Evolutionary conservation across 2,888 invertebrate genomes (phyloP), one percentile per base, ranked within the genome.

Genomic region (Amiota communis): DNA sequence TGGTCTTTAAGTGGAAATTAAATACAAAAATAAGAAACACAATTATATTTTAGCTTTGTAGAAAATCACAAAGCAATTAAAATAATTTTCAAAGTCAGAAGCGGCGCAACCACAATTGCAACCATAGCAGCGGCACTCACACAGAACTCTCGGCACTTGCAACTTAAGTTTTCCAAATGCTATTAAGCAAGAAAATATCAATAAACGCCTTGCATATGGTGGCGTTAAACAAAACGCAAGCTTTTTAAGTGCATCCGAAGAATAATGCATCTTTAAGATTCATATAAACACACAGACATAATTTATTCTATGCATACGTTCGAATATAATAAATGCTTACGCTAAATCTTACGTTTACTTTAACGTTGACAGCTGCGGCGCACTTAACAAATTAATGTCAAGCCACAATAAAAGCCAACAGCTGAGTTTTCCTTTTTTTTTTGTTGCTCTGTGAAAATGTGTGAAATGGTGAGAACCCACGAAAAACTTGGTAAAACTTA

Each of bases 321-420:
- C 36, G 36, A 36, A 6, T 36, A 36, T 36, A 36, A 36, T 36
- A 36, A 2, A 36, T 36, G 36, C 8, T 36, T 36, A 36, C 6
- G 36, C 36, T 36, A 36, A 36, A 36, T 36, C 65, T 67, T 67
- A 17, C 53, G 13, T 51, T 68, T 51, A 53, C 12, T 20, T 68
- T 68, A 23, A 68, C 15, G 49, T 71, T 73, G 63, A 74, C 74
- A 74, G 76, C 73, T 76, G 72, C 77, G 79, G 76, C 77, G 83
- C 84, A 83, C 83, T 83, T 83, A 84, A 83, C 83, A 83, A 83
- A 84, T 83, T 83, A 83, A 83, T 83, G 84, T 84, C 83, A 83
- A 79, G 85, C 83, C 83, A 83, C 83, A 84, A 83, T 83, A 83
- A 83, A 83, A 83, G 82, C 82, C 83, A 83, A 83, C 83, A 84